Percentiles rank a stretch among this genome's conserved stretches.
Conservation (phyloP, 2,113 vertebrate genomes). For the Aphelocoma coerulescens region DNA sequence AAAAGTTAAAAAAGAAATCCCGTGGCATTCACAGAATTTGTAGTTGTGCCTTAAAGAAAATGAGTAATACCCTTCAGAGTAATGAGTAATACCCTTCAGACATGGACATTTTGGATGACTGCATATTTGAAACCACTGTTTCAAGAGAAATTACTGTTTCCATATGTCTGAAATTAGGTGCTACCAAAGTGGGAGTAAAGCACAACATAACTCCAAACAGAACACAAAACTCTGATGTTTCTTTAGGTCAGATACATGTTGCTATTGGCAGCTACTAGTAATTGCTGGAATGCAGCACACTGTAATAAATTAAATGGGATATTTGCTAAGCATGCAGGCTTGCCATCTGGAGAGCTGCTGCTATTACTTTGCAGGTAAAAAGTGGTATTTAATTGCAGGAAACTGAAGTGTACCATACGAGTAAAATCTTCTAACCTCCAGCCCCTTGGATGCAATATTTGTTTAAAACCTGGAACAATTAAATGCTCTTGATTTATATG, state of each 20-base stretch:
- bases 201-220: constrained; percentile 28
- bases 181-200: constrained; percentile 41
- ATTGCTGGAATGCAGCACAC: constrained; percentile 50
- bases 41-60: background rate
- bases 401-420: background rate
- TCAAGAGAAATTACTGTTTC: constrained; percentile 30
- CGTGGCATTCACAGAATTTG: background rate
- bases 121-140: constrained; percentile 1
- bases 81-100: background rate
- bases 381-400: background rate
- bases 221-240: constrained; percentile 27
- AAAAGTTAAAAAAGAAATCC: background rate
- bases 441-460: constrained; percentile 4
- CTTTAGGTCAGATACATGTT: constrained; percentile 44
- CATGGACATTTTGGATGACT: background rate
- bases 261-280: constrained; percentile 40
- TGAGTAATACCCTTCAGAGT: background rate
- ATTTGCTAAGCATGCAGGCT: constrained; percentile 46
- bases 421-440: background rate
- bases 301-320: constrained; percentile 47
- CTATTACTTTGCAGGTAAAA: constrained; percentile 39
- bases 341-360: constrained; percentile 56
- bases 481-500: background rate
- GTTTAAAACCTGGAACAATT: constrained; percentile 6
- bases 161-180: constrained; percentile 49